Evolutionary conservation across 2,113 vertebrate genomes (phyloP), one percentile per base, ranked within the genome.

Genomic region (Prunella fulvescens): DNA sequence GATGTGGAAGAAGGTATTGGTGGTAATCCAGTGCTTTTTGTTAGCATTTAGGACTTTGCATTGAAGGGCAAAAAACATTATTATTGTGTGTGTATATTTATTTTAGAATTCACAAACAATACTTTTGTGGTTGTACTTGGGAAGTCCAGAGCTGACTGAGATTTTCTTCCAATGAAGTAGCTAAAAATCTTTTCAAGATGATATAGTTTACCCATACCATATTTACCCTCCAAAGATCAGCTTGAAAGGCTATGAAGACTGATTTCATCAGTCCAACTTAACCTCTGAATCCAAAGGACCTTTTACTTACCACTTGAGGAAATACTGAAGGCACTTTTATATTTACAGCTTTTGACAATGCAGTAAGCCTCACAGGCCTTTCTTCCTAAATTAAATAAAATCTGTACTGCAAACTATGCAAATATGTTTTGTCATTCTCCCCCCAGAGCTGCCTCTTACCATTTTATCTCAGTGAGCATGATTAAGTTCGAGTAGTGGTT

Each of bases 351-450:
- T 81, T 66, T 96, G 90, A 93, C 69, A 88, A 58, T 3, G 14
- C 22, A 6, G 35, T 95, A 71, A 92, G 76, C 88, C 86, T 95
- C 80, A 92, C 40, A 82, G 65, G 81, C 61, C 51, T 67, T 86
- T 96, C 74, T 80, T 77, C 48, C n/a, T 61, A 89, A 97, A 96
- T 97, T 95, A 96, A 95, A 91, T 96, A 88, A 90, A 92, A 88
- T 87, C 60, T 91, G 18, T 67, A 93, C 15, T 90, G 48, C 57
- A 92, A 96, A 79, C 81, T 95, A 66, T 90, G 92, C 60, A 97
- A 88, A 95, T 94, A 3, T 22, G 29, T 88, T 97, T 95, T 96
- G 90, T 92, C 90, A 69, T 84, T 90, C 86, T 95, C 65, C 87
- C 70, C 79, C 76, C 76, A 37, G 61, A 84, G 37, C 47, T 96